Conservation (phyloP, 2,113 vertebrate genomes). For the Centropus unirufus region DNA sequence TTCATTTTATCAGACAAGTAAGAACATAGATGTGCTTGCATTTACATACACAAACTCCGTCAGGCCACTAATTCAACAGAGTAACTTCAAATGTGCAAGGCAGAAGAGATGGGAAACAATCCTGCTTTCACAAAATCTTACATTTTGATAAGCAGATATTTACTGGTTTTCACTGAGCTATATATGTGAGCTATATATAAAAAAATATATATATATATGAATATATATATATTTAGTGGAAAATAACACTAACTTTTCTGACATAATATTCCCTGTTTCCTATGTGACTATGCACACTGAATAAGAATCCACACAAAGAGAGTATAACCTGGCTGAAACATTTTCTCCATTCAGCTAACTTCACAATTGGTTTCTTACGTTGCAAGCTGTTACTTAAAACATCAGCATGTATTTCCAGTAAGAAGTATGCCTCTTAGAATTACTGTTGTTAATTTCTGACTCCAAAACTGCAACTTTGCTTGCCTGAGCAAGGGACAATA, state of each 20-base stretch:
- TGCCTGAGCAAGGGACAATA: background rate
- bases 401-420: background rate
- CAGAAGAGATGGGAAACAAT: background rate
- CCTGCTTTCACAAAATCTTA: background rate
- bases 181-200: background rate
- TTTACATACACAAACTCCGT: background rate
- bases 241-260: background rate
- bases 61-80: background rate
- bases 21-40: accelerated
- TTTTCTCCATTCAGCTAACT: background rate
- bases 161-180: background rate
- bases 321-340: background rate
- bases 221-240: too few species aligned
- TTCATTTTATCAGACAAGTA: background rate
- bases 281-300: background rate
- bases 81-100: background rate
- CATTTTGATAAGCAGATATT: background rate
- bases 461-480: background rate
- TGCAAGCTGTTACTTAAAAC: background rate
- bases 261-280: background rate
- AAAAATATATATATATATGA: too few species aligned
- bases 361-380: background rate
- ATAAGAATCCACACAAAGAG: background rate
- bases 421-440: background rate
- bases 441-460: background rate